phyloP scores from a whole-genome alignment of 2,888 invertebrate genomes.

The Lasioglossum calceatum region DNA sequence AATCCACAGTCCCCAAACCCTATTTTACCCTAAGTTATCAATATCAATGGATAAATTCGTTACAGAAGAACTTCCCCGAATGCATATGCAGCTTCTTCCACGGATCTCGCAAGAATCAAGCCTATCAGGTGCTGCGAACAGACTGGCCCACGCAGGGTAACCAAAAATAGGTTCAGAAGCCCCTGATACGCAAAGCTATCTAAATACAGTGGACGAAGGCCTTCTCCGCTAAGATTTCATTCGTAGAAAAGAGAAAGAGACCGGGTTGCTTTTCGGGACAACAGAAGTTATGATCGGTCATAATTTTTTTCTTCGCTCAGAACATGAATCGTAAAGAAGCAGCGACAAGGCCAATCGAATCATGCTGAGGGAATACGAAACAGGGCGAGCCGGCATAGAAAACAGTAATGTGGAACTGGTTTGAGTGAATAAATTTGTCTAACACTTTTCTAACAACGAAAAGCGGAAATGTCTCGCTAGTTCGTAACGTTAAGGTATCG shows the following conservation, averaged over 20 bases:
- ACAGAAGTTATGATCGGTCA: conserved; percentile 29
- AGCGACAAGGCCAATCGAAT: conserved; percentile 48
- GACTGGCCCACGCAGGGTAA: not conserved
- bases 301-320: conserved; percentile 30
- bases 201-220: not conserved
- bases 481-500: not conserved
- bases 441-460: not conserved
- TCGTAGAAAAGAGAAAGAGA: not conserved
- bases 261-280: not conserved
- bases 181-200: conserved; percentile 7
- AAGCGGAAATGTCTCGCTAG: not conserved
- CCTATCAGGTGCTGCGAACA: not conserved
- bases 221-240: not conserved
- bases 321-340: conserved; percentile 33
- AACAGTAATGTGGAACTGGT: conserved; percentile 54
- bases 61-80: not conserved
- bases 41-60: not conserved
- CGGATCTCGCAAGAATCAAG: conserved; percentile 1
- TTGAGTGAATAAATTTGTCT: not conserved
- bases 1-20: not conserved
- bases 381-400: conserved; percentile 49
- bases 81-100: not conserved
- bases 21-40: not conserved
- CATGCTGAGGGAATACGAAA: conserved; percentile 49
- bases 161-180: conserved; percentile 6